A percentile compares a stretch with the other conserved stretches of the same genome.
Evolutionary conservation across 1,140 invertebrate species (phyloP).

Genomic region (Macrotrachela quadricornifera): DNA sequence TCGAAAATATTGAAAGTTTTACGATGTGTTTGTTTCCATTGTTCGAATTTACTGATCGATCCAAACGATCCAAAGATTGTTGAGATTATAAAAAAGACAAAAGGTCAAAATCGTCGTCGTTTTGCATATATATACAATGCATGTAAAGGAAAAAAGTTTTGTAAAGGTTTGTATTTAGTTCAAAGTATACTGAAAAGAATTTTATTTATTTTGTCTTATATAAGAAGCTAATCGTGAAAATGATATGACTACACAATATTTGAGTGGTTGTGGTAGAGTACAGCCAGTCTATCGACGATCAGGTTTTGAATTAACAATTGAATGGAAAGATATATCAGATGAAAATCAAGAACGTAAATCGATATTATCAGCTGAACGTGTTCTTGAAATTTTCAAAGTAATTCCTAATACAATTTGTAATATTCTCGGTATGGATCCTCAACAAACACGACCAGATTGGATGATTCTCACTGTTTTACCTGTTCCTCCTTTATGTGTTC

Average conservation of each 20-base stretch:
- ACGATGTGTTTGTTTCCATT: conserved; percentile 89
- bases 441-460: conserved; percentile 91
- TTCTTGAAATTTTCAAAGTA: conserved; percentile 84
- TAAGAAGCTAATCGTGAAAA: conserved; percentile 1
- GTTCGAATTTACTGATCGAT: conserved; percentile 77
- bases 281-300: conserved; percentile 71
- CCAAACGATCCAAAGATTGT: conserved; percentile 89
- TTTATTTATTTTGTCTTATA: too few relatives aligned
- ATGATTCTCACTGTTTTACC: conserved; percentile 92
- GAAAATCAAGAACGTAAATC: conserved; percentile 67
- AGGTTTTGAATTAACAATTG: conserved; percentile 73
- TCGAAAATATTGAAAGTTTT: conserved; percentile 90
- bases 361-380: conserved; percentile 74
- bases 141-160: conserved; percentile 91
- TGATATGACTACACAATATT: conserved; percentile 39
- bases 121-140: conserved; percentile 86
- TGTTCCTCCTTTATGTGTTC: conserved; percentile 67
- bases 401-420: conserved; percentile 91
- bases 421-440: conserved; percentile 81
- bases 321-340: conserved; percentile 77
- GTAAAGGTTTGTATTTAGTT: conserved; percentile 79
- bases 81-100: conserved; percentile 84
- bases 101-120: conserved; percentile 81
- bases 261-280: conserved; percentile 87
- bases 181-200: neutral